A percentile compares a stretch with the other conserved stretches of the same genome.
phyloP scores from a whole-genome alignment of 2,113 vertebrate genomes.

The Ailuropoda melanoleuca region DNA sequence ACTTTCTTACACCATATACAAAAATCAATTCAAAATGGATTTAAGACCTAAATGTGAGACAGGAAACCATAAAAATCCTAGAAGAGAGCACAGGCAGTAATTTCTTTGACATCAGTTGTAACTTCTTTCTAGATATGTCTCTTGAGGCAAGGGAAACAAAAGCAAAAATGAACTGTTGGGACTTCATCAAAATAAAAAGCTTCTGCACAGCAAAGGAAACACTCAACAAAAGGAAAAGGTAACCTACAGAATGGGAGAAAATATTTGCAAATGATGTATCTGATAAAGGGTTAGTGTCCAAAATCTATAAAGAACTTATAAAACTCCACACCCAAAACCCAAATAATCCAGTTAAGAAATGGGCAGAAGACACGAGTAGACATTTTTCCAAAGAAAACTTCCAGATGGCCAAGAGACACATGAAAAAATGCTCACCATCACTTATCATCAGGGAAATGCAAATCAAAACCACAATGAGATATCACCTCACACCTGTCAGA shows the following conservation, averaged over 20 bases:
- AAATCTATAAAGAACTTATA: neutral
- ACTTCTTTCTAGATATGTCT: neutral
- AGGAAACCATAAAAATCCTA: neutral
- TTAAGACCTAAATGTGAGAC: neutral
- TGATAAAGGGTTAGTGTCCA: neutral
- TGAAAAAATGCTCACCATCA: neutral
- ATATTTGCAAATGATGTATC: neutral
- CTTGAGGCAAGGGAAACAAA: neutral
- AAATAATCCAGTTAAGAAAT: neutral
- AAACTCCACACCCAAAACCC: neutral
- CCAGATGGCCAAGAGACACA: neutral
- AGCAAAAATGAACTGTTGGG: neutral
- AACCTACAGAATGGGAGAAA: neutral
- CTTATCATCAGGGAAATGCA: neutral
- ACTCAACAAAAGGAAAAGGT: neutral
- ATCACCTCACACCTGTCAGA: neutral
- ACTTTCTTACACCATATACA: neutral
- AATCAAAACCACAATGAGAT: neutral
- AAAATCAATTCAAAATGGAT: neutral
- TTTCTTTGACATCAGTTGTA: neutral
- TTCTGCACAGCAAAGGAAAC: neutral
- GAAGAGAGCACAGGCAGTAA: neutral
- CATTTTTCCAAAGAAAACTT: neutral
- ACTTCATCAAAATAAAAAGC: neutral
- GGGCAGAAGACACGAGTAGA: neutral